These are phyloP conservation scores for Diadegma fenestrale DNA, from an alignment of 2,888 invertebrate genomes.

Conservation along the genomic window DNA sequence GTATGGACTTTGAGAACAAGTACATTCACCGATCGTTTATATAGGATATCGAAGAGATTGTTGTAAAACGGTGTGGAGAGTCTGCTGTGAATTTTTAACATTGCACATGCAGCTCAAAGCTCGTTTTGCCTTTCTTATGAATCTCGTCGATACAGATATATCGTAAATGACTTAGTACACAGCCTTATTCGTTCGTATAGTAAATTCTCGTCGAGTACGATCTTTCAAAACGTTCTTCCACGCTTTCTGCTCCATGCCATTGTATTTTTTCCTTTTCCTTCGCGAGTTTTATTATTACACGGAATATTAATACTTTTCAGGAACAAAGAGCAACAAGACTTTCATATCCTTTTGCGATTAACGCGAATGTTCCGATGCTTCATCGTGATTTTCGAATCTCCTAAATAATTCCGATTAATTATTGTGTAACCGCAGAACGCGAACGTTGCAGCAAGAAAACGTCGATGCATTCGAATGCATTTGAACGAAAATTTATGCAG, in stretches of 20 bases:
- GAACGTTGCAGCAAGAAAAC: not conserved
- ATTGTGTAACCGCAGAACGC: not conserved
- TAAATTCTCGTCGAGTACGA: conserved; percentile 39
- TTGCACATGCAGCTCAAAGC: conserved; percentile 25
- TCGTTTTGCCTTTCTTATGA: conserved; percentile 28
- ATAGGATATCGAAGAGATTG: conserved; percentile 39
- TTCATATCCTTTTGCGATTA: conserved; percentile 39
- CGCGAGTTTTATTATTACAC: not conserved
- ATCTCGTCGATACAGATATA: not conserved
- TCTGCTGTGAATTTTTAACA: conserved; percentile 38
- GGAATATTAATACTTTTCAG: conserved; percentile 21
- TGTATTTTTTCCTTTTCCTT: conserved; percentile 18
- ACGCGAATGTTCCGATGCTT: not conserved
- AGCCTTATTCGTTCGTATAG: conserved; percentile 27
- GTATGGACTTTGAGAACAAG: conserved; percentile 25
- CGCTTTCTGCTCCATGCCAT: conserved; percentile 54
- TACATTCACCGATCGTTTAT: conserved; percentile 40
- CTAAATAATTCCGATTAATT: not conserved
- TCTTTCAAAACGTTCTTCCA: conserved; percentile 63
- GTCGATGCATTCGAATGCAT: not conserved
- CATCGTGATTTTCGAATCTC: not conserved
- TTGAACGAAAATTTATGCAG: not conserved
- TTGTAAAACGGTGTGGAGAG: conserved; percentile 40
- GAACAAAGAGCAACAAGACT: not conserved
- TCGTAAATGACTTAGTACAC: not conserved